Conservation (phyloP, 2,113 vertebrate genomes). For the Burhinus bistriatus region DNA sequence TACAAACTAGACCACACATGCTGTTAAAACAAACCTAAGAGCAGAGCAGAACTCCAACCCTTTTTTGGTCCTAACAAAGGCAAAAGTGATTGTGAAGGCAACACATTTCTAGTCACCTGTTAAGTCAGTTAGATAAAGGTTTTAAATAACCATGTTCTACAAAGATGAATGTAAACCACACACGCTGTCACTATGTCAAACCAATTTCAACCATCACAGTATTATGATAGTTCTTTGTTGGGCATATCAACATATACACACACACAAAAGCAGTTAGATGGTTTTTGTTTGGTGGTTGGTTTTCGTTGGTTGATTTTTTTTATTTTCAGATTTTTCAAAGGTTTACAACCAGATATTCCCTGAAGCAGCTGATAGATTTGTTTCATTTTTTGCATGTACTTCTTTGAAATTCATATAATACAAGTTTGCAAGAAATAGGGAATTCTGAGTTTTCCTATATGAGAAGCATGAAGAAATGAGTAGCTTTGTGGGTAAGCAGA, state of each 20-base stretch:
- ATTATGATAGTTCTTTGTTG: conserved; percentile 31
- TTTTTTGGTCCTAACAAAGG: background rate
- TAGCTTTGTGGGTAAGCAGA: background rate
- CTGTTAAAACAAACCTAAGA: conserved; percentile 56
- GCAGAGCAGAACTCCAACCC: background rate
- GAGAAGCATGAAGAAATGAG: background rate
- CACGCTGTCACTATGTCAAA: conserved; percentile 16
- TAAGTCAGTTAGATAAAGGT: conserved; percentile 4
- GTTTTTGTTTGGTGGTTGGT: background rate
- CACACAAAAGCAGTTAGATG: background rate
- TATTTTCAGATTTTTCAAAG: background rate
- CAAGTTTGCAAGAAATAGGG: background rate
- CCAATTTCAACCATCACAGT: conserved; percentile 1
- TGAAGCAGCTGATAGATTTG: background rate
- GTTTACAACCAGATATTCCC: background rate
- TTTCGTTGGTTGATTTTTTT: background rate
- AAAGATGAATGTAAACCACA: background rate
- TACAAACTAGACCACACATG: conserved; percentile 72
- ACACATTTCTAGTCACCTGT: conserved; percentile 48
- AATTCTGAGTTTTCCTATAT: background rate
- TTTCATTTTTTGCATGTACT: background rate
- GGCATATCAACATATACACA: background rate
- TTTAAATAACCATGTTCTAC: background rate
- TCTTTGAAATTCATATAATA: background rate
- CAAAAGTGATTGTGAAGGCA: conserved; percentile 4